Evolutionary conservation across 2,113 vertebrate genomes (phyloP), one percentile per base, ranked within the genome.

Genomic region (Helogale parvula): DNA sequence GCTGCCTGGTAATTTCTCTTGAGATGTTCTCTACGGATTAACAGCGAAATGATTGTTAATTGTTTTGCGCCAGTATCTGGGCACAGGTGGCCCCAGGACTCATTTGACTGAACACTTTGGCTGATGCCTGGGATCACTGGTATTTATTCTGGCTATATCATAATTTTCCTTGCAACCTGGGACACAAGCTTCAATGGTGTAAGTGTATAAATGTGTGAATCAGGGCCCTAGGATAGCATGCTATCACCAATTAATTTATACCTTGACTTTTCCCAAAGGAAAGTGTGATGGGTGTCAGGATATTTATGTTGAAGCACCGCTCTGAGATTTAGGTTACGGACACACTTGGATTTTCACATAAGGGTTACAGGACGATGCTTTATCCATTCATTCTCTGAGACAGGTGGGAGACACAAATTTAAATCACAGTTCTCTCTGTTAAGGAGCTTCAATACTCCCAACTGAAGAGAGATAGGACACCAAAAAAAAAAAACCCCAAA

Each of bases 1-100:
- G 71, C 80, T 77, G 84, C 68, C 71, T 72, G 50, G 52, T 85
- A 27, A 85, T 90, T 84, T 93, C 66, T 96, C 80, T 87, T 16
- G 76, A 74, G 76, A 97, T 94, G 93, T 25, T 86, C 63, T 54
- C 14, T 27, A 47, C 71, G 92, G 97, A 97, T 97, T 69, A 90
- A 88, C 29, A 35, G 31, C 23, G 47, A 52, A 95, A 96, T 93
- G 88, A 77, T 60, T 65, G 15, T 96, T 96, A 96, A 97, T 96
- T 85, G 93, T 63, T 79, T 92, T 92, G 82, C 4, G 8, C 38
- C 33, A 4, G 17, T 57, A 25, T 88, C 60, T 87, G 83, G 71
- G 81, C 57, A 54, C 83, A 77, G 25, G 19, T 72, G 86, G 82
- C 38, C 25, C 45, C 33, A 27, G 47, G 60, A 54, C 21, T 87